Evolutionary conservation across 2,113 vertebrate species (phyloP).

Genomic region (Scomber japonicus): DNA sequence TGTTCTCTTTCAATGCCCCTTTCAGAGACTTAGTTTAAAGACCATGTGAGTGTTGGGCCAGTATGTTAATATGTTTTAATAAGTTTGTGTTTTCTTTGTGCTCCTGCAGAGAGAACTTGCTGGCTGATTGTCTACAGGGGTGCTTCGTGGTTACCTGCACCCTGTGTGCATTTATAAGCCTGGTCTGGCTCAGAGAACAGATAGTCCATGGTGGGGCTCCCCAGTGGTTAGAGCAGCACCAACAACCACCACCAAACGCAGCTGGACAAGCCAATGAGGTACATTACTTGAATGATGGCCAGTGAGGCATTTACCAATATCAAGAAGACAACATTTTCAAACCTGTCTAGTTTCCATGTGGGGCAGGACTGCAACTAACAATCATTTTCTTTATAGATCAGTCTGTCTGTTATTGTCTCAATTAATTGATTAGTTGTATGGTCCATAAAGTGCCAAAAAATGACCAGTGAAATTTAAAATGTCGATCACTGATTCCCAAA

Average conservation of each 20-base stretch:
- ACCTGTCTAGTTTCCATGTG: no score
- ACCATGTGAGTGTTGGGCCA: neutral
- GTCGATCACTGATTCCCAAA: no score
- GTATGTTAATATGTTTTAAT: neutral
- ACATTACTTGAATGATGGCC: neutral
- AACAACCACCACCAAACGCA: slow-evolving; percentile 89
- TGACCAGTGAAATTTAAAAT: no score
- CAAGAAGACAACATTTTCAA: no score
- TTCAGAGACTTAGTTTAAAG: neutral
- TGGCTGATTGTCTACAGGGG: slow-evolving; percentile 98
- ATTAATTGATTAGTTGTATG: no score
- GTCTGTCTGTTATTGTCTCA: no score
- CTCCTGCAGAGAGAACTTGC: slow-evolving; percentile 92
- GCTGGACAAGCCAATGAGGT: slow-evolving; percentile 94
- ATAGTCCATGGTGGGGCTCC: slow-evolving; percentile 97
- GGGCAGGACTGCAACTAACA: no score
- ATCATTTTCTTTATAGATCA: no score
- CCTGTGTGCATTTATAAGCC: slow-evolving; percentile 97
- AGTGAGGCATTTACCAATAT: neutral
- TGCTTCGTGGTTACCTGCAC: slow-evolving; percentile 99
- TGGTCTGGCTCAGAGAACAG: slow-evolving; percentile 98
- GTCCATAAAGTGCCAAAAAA: no score
- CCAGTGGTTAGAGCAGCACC: slow-evolving; percentile 96
- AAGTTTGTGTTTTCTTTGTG: slow-evolving; percentile 36
- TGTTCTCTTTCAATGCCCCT: no score